Evolutionary conservation across 2,797 vertebrate species (phyloP), one percentile per base, ranked within the genome.

Genomic region (Amphiprion clarkii): DNA sequence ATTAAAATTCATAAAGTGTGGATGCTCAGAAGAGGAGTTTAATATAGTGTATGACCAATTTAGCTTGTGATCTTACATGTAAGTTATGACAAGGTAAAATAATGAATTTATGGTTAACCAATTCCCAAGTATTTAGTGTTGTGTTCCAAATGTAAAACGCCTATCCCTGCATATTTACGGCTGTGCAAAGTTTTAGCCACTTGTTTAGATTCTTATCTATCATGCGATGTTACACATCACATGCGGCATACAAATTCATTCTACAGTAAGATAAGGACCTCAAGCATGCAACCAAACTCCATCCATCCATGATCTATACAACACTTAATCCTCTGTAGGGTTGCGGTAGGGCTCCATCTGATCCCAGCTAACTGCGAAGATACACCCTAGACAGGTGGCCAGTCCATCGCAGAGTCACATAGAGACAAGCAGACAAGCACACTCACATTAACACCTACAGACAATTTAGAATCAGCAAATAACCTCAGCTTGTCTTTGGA

Each of bases 21-120:
- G 33, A 58, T 67, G n/a, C 57, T 72, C 36, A 59, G 16, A 66
- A 14, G 33, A 27, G 27, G 52, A 58, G 44, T 71, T 67, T 51
- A 58, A 61, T 6, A 9, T 36, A 12, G 70, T 17, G 14, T 66
- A 14, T 70, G 16, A 17, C 40, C 64, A 31, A 67, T 58, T 40
- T 61, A 53, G 44, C 58, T 56, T 62, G n/a, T 51, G 54, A 63
- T 75, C 33, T 54, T 46, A 3, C 17, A 78, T 71, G 63, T 67
- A 27, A 67, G 73, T 72, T 63, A 74, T 46, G 19, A 59, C 42
- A 16, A 13, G 51, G 12, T 53, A 3, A 12, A 53, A n/a, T 3
- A 29, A 54, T 29, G 1, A 8, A 16, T 54, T 14, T 25, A 25
- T 23, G 51, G 49, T 52, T 52, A 6, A 27, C 27, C 25, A 67